Conservation (phyloP, 2,888 invertebrate species). For the Apotomis capreana region DNA sequence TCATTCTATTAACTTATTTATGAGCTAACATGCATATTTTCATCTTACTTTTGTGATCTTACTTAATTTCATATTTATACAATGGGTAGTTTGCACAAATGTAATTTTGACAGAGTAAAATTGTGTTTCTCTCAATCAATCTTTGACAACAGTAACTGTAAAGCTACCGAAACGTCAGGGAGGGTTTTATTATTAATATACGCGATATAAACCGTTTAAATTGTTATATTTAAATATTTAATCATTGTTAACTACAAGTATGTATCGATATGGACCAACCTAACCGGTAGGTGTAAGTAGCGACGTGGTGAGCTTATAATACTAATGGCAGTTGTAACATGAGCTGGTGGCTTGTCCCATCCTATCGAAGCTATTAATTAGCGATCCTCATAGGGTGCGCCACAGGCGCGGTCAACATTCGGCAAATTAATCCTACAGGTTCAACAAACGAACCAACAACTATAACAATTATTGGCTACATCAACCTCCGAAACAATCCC, state of each 20-base stretch:
- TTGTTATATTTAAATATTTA: too few species aligned
- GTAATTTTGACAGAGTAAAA: too few species aligned
- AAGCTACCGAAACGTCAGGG: too few species aligned
- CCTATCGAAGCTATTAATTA: slow-evolving; percentile 79
- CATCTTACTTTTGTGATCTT: too few species aligned
- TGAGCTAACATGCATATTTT: too few species aligned
- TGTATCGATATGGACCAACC: neutral
- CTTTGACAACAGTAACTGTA: too few species aligned
- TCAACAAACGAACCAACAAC: slow-evolving; percentile 61
- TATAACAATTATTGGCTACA: slow-evolving; percentile 70
- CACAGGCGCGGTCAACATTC: slow-evolving; percentile 77
- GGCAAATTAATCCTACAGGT: slow-evolving; percentile 79
- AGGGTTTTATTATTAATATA: too few species aligned
- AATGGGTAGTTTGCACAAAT: too few species aligned
- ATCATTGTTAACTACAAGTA: neutral
- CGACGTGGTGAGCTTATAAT: slow-evolving; percentile 57
- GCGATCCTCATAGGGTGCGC: slow-evolving; percentile 68
- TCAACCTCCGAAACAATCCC: slow-evolving; percentile 63
- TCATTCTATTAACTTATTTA: too few species aligned
- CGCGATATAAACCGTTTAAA: too few species aligned
- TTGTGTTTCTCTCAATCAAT: too few species aligned
- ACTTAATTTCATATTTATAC: too few species aligned
- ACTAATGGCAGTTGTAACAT: slow-evolving; percentile 72
- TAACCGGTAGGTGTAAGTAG: slow-evolving; percentile 21
- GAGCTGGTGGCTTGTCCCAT: slow-evolving; percentile 60